Evolutionary conservation across 1,140 invertebrate species (phyloP).

Genomic region (Cephus cinctus): DNA sequence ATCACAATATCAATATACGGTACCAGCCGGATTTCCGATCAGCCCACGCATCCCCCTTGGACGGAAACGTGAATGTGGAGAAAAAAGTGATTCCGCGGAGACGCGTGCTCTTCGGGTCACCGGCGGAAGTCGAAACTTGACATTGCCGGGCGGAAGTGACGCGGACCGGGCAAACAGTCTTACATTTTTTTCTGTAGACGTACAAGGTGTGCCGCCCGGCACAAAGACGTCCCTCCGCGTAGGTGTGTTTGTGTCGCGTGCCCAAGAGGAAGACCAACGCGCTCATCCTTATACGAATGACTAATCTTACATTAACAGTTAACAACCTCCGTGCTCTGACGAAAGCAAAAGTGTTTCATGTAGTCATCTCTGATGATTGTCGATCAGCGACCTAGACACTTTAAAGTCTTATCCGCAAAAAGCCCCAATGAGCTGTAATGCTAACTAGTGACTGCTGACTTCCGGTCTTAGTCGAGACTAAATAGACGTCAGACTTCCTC

Average conservation of each 20-base stretch:
- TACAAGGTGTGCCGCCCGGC: conserved; percentile 51
- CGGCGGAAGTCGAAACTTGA: conserved; percentile 55
- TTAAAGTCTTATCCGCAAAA: no score
- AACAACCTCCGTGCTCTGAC: no score
- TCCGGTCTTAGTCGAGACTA: no score
- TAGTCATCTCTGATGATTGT: no score
- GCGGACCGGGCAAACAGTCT: conserved; percentile 44
- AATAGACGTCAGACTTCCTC: no score
- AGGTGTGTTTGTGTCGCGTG: not conserved
- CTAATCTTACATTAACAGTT: conserved; percentile 20
- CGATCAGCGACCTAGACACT: no score
- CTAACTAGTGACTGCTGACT: no score
- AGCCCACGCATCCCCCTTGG: not conserved
- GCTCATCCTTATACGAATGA: not conserved
- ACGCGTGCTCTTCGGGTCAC: conserved; percentile 14
- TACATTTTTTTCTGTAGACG: conserved; percentile 42
- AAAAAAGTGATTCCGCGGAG: conserved; percentile 17
- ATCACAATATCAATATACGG: no score
- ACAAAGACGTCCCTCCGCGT: no score
- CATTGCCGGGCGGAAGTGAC: conserved; percentile 55
- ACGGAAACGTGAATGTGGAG: not conserved
- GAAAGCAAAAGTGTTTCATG: conserved; percentile 34
- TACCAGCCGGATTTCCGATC: no score
- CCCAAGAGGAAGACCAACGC: not conserved
- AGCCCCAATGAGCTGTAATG: no score